Conservation (phyloP, 1,140 invertebrate genomes). For the Drosophila pandora region DNA sequence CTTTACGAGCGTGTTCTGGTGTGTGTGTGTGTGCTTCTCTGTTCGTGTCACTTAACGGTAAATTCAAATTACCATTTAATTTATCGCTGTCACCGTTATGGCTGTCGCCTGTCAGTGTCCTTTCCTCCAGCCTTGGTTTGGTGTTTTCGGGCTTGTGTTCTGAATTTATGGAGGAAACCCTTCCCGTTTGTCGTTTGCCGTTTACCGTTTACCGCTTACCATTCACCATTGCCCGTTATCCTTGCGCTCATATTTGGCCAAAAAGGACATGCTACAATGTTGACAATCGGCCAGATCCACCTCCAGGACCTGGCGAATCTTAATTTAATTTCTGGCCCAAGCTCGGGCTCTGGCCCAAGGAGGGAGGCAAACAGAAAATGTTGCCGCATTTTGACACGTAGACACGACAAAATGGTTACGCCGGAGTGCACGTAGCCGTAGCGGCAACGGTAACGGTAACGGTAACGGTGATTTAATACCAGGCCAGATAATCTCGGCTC, state of each 20-base stretch:
- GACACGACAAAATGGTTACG: constrained; percentile 25
- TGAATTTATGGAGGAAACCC: constrained; percentile 78
- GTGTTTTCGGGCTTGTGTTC: not conserved
- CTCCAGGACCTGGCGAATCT: constrained; percentile 38
- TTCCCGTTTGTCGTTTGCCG: constrained; percentile 21
- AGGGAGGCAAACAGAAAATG: constrained; percentile 29
- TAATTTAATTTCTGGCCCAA: constrained; percentile 48
- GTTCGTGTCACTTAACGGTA: constrained; percentile 81
- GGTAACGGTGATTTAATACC: constrained; percentile 37
- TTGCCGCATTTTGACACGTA: constrained; percentile 55
- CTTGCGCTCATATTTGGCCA: constrained; percentile 58
- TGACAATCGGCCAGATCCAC: constrained; percentile 38
- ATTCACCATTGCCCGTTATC: constrained; percentile 34
- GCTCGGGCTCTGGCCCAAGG: not conserved
- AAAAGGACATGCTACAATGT: constrained; percentile 49
- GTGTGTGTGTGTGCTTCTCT: constrained; percentile 21
- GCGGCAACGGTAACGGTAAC: constrained; percentile 36
- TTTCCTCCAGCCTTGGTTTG: constrained; percentile 15
- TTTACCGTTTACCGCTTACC: constrained; percentile 15
- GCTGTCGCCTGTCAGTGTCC: constrained; percentile 74
- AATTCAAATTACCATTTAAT: constrained; percentile 83
- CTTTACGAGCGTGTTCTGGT: constrained; percentile 13
- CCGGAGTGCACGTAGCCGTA: constrained; percentile 45
- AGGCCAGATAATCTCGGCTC: constrained; percentile 34
- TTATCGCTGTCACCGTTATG: constrained; percentile 82